These are phyloP conservation scores for Philonicus albiceps DNA, from an alignment of 2,888 invertebrate species.

Conservation along the genomic window DNA sequence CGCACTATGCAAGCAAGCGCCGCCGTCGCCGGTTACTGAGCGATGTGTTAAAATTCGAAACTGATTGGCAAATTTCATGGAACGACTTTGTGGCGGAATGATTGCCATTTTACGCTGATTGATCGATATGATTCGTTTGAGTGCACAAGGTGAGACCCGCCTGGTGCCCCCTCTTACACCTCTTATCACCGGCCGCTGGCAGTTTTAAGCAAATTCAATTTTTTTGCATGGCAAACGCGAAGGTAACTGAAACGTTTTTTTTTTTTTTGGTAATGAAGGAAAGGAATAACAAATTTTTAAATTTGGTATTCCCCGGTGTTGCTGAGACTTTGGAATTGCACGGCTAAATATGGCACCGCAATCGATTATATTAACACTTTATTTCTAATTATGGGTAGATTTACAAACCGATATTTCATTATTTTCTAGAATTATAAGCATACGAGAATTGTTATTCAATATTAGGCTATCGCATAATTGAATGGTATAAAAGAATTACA, in stretches of 20 bases:
- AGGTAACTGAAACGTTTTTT: not conserved
- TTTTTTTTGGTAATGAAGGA: not conserved
- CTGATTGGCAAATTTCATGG: not conserved
- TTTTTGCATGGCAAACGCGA: not conserved
- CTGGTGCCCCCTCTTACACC: not conserved
- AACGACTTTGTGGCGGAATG: not conserved
- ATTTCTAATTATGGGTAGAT: not conserved
- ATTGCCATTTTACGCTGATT: not conserved
- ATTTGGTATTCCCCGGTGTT: not conserved
- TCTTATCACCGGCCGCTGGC: not conserved
- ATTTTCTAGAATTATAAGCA: too few species aligned
- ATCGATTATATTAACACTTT: not conserved
- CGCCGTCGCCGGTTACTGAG: not conserved
- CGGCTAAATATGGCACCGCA: not conserved
- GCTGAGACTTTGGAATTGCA: not conserved
- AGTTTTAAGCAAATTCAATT: not conserved
- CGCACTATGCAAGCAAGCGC: not conserved
- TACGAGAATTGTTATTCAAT: too few species aligned
- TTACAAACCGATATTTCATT: not conserved
- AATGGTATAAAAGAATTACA: too few species aligned
- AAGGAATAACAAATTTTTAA: not conserved
- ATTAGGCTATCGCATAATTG: too few species aligned
- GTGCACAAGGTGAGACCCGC: not conserved
- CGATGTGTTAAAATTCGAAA: not conserved
- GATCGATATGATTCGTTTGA: not conserved